Percentiles rank a stretch among this genome's conserved stretches.
These are phyloP conservation scores for Myripristis jacobus DNA, from an alignment of 2,797 vertebrate species.

Conservation along the genomic window DNA sequence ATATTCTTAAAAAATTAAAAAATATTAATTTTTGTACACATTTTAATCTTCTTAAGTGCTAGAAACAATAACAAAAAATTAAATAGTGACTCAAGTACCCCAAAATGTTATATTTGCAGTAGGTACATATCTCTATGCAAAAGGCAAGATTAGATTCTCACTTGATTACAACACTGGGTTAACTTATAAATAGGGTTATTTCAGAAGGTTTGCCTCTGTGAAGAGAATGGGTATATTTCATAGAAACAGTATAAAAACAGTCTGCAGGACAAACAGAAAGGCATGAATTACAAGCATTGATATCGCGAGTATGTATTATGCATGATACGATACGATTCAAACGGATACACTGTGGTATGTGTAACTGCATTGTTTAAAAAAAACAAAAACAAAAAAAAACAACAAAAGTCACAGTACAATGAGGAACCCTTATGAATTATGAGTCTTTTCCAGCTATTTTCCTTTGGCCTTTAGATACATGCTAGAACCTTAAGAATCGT, in stretches of 20 bases:
- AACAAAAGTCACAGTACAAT: conserved; percentile 76
- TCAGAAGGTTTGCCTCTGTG: conserved; percentile 80
- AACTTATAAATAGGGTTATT: conserved; percentile 86
- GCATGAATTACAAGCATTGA: conserved; percentile 80
- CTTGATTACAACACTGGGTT: conserved; percentile 85
- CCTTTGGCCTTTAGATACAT: conserved; percentile 82
- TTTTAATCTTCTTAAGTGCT: conserved; percentile 98
- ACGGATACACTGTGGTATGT: conserved; percentile 71
- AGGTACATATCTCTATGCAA: conserved; percentile 85
- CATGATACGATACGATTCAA: conserved; percentile 73
- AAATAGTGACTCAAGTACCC: conserved; percentile 96
- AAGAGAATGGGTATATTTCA: conserved; percentile 87
- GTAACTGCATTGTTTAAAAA: conserved; percentile 74
- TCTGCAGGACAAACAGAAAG: conserved; percentile 87
- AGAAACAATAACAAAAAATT: conserved; percentile 90
- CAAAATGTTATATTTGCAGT: conserved; percentile 85
- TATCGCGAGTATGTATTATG: conserved; percentile 73
- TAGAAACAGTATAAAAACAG: conserved; percentile 88
- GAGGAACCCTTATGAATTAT: conserved; percentile 75
- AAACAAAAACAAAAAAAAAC: conserved; percentile 58
- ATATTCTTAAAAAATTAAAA: conserved; percentile 85
- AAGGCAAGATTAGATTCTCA: conserved; percentile 86
- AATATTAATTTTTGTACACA: conserved; percentile 94
- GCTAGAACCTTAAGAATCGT: conserved; percentile 57
- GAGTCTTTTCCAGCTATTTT: conserved; percentile 75